phyloP scores from a whole-genome alignment of 1,140 invertebrate genomes.

The Subanguina moxae region DNA sequence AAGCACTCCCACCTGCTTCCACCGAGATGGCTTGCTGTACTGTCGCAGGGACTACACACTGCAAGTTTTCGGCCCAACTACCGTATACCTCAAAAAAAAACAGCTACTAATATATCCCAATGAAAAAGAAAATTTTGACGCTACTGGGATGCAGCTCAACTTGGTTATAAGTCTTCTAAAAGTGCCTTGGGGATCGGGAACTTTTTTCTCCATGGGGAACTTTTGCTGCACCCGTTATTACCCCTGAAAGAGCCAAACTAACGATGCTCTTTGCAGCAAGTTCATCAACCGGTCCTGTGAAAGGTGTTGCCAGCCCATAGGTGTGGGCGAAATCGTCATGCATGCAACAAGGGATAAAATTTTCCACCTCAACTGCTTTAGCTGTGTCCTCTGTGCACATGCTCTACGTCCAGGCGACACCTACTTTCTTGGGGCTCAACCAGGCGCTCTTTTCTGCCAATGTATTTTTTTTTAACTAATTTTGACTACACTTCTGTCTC shows the following conservation, averaged over 20 bases:
- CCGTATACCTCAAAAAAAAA: no score
- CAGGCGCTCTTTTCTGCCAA: slow-evolving; percentile 31
- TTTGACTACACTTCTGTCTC: no score
- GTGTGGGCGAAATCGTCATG: slow-evolving; percentile 31
- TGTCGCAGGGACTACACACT: slow-evolving; percentile 26
- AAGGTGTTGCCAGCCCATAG: slow-evolving; percentile 23
- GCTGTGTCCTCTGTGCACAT: slow-evolving; percentile 20
- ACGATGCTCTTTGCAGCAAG: slow-evolving; percentile 18
- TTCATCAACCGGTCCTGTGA: slow-evolving; percentile 15
- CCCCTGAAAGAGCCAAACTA: no score
- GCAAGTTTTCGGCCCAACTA: slow-evolving; percentile 22
- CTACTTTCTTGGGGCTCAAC: slow-evolving; percentile 14
- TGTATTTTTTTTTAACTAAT: slow-evolving; percentile 18
- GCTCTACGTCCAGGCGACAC: slow-evolving; percentile 26
- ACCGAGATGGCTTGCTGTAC: slow-evolving; percentile 22
- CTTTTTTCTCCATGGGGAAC: no score
- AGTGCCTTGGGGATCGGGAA: no score
- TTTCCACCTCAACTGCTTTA: slow-evolving; percentile 30
- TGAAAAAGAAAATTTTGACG: no score
- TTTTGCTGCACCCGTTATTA: no score
- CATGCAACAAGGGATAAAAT: background rate
- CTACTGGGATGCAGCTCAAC: no score
- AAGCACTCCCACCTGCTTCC: slow-evolving; percentile 17
- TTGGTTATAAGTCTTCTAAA: no score
- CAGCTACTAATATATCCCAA: no score